These are phyloP conservation scores for Monopis laevigella DNA, from an alignment of 2,888 invertebrate genomes.

Conservation along the genomic window DNA sequence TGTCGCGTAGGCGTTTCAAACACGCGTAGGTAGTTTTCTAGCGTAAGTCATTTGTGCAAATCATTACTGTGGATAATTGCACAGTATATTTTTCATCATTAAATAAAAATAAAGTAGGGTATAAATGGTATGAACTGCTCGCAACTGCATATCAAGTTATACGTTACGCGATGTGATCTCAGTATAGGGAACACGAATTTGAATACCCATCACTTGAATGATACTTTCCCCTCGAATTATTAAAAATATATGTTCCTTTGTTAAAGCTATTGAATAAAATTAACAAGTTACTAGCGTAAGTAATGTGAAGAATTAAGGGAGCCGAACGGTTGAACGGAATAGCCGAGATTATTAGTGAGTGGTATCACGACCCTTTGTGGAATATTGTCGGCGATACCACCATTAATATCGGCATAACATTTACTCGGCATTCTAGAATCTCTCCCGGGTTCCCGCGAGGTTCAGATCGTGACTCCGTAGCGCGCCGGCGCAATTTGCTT, in stretches of 20 bases:
- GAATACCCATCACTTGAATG: constrained; percentile 1
- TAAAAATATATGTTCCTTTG: background rate
- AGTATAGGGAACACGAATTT: constrained; percentile 19
- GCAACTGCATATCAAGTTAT: constrained; percentile 37
- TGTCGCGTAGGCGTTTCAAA: constrained; percentile 22
- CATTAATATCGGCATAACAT: constrained; percentile 52
- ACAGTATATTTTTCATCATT: background rate
- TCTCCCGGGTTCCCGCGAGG: constrained; percentile 59
- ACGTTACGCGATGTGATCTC: constrained; percentile 51
- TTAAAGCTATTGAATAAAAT: background rate
- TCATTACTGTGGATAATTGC: constrained; percentile 7
- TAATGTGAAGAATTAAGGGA: background rate
- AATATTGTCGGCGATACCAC: constrained; percentile 14
- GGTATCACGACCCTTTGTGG: constrained; percentile 16
- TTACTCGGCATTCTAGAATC: constrained; percentile 62
- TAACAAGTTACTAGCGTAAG: background rate
- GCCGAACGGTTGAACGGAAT: constrained; percentile 4
- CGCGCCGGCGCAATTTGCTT: constrained; percentile 64
- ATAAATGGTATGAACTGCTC: background rate
- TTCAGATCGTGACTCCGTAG: constrained; percentile 63
- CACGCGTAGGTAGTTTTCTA: constrained; percentile 15
- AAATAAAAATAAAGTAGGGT: background rate
- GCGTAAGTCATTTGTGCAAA: constrained; percentile 7
- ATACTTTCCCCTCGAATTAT: too few relatives aligned
- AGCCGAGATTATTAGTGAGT: constrained; percentile 11